These are phyloP conservation scores for Xenops minutus DNA, from an alignment of 2,797 vertebrate species.

Conservation along the genomic window DNA sequence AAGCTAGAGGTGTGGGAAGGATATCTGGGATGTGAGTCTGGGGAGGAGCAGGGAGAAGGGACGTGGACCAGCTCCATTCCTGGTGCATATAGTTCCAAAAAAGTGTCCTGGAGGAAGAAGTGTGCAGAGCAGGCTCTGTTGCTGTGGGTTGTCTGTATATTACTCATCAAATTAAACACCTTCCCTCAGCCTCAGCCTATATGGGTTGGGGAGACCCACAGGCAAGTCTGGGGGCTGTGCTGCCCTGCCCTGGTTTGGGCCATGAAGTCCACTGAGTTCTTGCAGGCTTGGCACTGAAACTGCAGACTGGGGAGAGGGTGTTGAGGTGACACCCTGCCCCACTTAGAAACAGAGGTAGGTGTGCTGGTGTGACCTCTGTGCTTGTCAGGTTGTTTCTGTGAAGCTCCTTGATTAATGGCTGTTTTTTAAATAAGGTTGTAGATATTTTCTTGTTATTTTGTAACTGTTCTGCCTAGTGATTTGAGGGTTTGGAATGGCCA, in stretches of 20 bases:
- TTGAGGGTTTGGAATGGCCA: background rate
- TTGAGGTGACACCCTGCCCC: background rate
- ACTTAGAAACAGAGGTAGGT: rapidly evolving
- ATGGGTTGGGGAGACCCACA: background rate
- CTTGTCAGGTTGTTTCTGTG: background rate
- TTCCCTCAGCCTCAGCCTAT: background rate
- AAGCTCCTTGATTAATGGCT: background rate
- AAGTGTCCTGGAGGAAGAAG: background rate
- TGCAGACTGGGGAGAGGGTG: background rate
- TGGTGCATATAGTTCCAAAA: background rate
- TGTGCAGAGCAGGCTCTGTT: background rate
- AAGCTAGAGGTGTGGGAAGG: background rate
- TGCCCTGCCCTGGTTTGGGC: background rate
- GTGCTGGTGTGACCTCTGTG: background rate
- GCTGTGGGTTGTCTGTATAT: background rate
- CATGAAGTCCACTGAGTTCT: background rate
- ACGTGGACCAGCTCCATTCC: background rate
- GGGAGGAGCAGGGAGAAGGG: background rate
- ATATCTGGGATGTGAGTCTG: background rate
- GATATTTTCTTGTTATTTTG: background rate
- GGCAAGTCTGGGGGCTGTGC: background rate
- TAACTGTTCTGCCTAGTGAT: background rate
- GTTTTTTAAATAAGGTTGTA: background rate
- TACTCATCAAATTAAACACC: background rate
- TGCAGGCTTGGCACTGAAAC: background rate